Conservation (phyloP, 2,888 invertebrate genomes). For the Drosophila tripunctata region DNA sequence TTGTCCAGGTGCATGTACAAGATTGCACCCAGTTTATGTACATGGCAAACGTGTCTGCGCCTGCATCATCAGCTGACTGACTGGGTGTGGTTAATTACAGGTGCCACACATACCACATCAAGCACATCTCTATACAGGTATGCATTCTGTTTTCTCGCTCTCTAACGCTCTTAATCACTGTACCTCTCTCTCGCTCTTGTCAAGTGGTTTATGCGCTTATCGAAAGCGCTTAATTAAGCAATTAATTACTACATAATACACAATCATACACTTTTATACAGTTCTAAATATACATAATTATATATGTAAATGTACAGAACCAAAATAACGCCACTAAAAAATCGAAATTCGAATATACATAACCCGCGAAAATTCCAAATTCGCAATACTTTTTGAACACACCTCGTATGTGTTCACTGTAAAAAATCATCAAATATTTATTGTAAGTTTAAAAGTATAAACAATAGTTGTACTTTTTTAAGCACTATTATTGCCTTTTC, state of each 20-base stretch:
- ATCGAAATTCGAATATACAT: too few species aligned
- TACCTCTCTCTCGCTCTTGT: not conserved
- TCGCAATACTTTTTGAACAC: too few species aligned
- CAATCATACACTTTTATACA: not conserved
- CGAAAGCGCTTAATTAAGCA: slow-evolving; percentile 49
- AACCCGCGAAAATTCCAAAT: too few species aligned
- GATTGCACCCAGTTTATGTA: slow-evolving; percentile 57
- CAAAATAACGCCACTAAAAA: too few species aligned
- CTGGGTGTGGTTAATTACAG: slow-evolving; percentile 45
- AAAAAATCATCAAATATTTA: too few species aligned
- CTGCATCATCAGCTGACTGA: slow-evolving; percentile 2
- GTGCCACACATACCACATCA: slow-evolving; percentile 18
- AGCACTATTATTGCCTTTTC: too few species aligned
- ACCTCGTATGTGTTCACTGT: too few species aligned
- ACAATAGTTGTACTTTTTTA: too few species aligned
- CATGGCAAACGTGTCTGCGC: slow-evolving; percentile 32
- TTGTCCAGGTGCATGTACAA: slow-evolving; percentile 30
- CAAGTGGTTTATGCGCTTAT: slow-evolving; percentile 54
- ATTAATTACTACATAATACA: slow-evolving; percentile 31
- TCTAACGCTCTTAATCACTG: too few species aligned
- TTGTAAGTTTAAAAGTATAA: too few species aligned
- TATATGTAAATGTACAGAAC: too few species aligned
- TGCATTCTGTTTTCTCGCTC: not conserved
- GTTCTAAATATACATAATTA: too few species aligned
- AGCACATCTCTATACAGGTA: slow-evolving; percentile 18